Evolutionary conservation across 2,797 vertebrate genomes (phyloP), one percentile per base, ranked within the genome.

Genomic region (Pipistrellus kuhlii): DNA sequence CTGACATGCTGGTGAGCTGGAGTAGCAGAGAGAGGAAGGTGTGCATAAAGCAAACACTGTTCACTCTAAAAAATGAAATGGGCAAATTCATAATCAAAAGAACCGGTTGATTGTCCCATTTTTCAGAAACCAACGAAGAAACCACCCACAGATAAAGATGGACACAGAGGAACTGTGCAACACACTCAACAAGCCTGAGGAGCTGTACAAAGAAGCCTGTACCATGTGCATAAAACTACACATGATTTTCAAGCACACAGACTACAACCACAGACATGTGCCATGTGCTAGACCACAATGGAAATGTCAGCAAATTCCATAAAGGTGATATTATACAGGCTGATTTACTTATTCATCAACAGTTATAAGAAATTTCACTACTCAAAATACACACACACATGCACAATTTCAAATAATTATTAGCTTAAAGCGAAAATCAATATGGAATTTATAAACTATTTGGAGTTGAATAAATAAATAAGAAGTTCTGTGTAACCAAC

Each of bases 221-320:
- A 64, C 46, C 71, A 51, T 46, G 35, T 17, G 38, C 27, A 76
- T 32, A 85, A 76, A 92, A 23, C 72, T 38, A 30, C 59, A 3
- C 71, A 91, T 90, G 51, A 90, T 82, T 94, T 91, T 78, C 75
- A 77, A 94, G 57, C 76, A 77, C 30, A 76, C 66, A 92, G 32
- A 32, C 62, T 77, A 57, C 1, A 85, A 48, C 94, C 91, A 68
- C 89, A 94, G 82, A 93, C 94, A 78, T 82, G 66, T 95, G 73
- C 48, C 93, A 78, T 68, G 21, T 0, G 0, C 69, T 85, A 90
- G 44, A 93, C 89, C 94, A 72, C 96, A 96, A 5, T 48, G 57
- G 25, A 88, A 96, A 95, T 30, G 73, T 95, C 85, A 97, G 96
- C 94, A 93, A 91, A 96, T 96, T 97, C 93, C 91, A 85, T 73